Evolutionary conservation across 2,113 vertebrate genomes (phyloP).

Genomic region (Sarotherodon lohbergeri): DNA sequence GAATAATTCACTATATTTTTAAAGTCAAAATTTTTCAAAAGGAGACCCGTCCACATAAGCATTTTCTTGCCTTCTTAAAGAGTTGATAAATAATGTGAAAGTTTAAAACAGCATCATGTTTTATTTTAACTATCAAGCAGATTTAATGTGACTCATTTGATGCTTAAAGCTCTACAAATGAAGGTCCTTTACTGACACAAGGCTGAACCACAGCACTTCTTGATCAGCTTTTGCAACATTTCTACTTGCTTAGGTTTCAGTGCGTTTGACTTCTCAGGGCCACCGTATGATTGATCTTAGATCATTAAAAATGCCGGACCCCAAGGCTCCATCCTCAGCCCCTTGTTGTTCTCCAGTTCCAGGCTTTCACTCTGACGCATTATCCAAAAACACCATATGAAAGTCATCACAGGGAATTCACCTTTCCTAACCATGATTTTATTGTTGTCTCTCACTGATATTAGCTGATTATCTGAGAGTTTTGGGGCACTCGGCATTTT

Average conservation of each 20-base stretch:
- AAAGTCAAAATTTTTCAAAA: neutral
- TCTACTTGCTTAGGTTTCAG: rapidly evolving
- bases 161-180: neutral
- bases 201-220: neutral
- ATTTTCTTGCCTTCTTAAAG: neutral
- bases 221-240: neutral
- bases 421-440: neutral
- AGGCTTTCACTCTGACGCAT: neutral
- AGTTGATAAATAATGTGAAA: neutral
- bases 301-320: rapidly evolving
- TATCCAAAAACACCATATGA: neutral
- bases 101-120: neutral
- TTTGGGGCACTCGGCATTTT: neutral
- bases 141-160: neutral
- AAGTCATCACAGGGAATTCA: neutral
- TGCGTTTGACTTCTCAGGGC: neutral
- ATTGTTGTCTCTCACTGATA: neutral
- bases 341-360: rapidly evolving
- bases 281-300: neutral
- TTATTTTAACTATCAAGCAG: neutral
- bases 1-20: neutral
- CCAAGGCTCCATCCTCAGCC: rapidly evolving
- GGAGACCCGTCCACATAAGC: neutral
- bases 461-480: neutral
- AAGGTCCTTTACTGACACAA: neutral